Conservation (phyloP, 1,140 invertebrate species). For the Drosophila neocordata region DNA sequence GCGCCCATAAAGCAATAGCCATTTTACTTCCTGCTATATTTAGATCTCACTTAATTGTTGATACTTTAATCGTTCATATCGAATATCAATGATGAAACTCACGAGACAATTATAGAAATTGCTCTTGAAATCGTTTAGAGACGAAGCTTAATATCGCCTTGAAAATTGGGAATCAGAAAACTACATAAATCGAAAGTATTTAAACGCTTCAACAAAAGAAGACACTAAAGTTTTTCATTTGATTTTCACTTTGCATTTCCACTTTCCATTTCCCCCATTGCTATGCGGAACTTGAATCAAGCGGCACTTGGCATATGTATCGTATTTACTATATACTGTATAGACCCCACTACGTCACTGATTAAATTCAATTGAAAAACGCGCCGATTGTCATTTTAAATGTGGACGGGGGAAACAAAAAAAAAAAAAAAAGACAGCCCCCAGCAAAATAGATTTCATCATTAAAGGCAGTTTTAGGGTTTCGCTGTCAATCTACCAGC, state of each 20-base stretch:
- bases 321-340: constrained; percentile 25
- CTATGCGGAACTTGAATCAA: constrained; percentile 48
- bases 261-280: constrained; percentile 64
- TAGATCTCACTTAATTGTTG: constrained; percentile 48
- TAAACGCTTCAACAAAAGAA: no score
- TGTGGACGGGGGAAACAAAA: constrained; percentile 27
- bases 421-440: constrained; percentile 49
- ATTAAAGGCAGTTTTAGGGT: constrained; percentile 65
- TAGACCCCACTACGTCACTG: constrained; percentile 65
- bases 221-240: not conserved
- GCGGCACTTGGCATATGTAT: constrained; percentile 25
- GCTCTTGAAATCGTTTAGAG: constrained; percentile 58
- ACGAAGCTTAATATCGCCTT: not conserved
- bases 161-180: not conserved
- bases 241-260: constrained; percentile 11
- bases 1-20: not conserved
- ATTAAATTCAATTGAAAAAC: constrained; percentile 78
- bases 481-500: constrained; percentile 32
- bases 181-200: not conserved
- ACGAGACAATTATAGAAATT: constrained; percentile 35
- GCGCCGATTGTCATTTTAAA: constrained; percentile 36
- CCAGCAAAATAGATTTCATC: constrained; percentile 49
- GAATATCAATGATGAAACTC: constrained; percentile 59
- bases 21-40: constrained; percentile 6
- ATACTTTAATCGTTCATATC: constrained; percentile 47